Base-by-base conservation (phyloP, 2,888 invertebrate genomes). In the Acrobasis suavella region DNA sequence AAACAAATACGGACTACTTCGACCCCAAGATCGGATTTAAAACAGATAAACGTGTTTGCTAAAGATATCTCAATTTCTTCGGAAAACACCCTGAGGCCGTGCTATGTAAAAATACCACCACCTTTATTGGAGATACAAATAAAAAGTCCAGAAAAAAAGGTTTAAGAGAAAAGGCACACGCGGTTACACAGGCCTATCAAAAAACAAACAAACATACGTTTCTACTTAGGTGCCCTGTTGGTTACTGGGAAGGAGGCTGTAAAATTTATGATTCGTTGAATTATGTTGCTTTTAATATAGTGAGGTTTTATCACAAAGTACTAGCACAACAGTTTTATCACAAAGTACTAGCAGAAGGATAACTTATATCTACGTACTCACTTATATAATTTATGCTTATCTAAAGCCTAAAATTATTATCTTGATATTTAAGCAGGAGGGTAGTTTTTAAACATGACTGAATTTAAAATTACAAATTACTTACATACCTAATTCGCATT, bases 191-290 rank as follows among this genome's bases (percentile, higher is more conserved):
- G 88, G 79, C 86, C 90, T 92, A 92, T 92, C 91, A 88, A 83
- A 91, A 90, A 91, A 89, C 83, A 92, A 89, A 89, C 85, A 87
- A 80, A 89, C 88, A 89, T 74, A 86, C 83, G 83, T 81, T 86
- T 90, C 86, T 89, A 91, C 90, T 91, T 87, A 91, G 86, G 80
- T 75, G 79, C 81, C 79, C 75, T 78, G 86, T 83, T 80, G 74
- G 84, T 87, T 90, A 84, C 85, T 73, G 80, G 84, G 88, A 91
- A 88, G 81, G 64, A 77, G 77, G 82, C 82, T 82, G 85, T 91
- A 86, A 91, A 91, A 89, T 91, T 89, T 91, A 91, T 84, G 90
- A 89, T 90, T 88, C 86, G 79, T 80, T 86, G 86, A 85, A 86
- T 82, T 87, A 86, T 85, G 66, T 64, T 58, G 58, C 62, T 49